Conservation (phyloP, 2,113 vertebrate species). For the Leptobrachium ailaonicum region DNA sequence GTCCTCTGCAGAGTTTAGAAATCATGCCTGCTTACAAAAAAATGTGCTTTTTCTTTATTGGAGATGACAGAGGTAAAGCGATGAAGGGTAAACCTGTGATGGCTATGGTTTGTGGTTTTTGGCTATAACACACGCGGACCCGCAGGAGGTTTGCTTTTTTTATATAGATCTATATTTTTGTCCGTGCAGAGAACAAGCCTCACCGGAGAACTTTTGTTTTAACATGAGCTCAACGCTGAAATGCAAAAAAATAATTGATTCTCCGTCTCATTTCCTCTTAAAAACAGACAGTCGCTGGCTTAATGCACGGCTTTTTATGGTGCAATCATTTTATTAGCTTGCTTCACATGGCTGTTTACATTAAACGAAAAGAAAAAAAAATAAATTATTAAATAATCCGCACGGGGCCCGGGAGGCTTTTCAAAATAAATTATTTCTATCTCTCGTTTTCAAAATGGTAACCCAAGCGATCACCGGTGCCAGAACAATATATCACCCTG, state of each 20-base stretch:
- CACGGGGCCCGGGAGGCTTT: neutral
- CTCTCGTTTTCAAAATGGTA: neutral
- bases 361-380: neutral
- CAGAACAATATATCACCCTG: neutral
- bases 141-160: constrained; percentile 56
- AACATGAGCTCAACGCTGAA: constrained; percentile 20
- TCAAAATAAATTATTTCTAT: neutral
- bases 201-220: constrained; percentile 53
- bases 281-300: constrained; percentile 18
- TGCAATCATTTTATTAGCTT: constrained; percentile 37
- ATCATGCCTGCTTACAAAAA: too few species aligned
- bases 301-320: constrained; percentile 3
- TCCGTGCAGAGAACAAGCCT: constrained; percentile 57
- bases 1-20: too few species aligned
- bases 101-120: constrained; percentile 52
- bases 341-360: constrained; percentile 32
- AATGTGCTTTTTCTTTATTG: neutral
- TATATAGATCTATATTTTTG: constrained; percentile 9
- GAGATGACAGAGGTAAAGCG: constrained; percentile 57
- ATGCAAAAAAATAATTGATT: constrained; percentile 3
- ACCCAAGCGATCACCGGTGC: neutral
- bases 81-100: constrained; percentile 53
- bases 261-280: constrained; percentile 8
- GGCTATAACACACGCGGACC: constrained; percentile 52
- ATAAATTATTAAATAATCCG: neutral